Conservation (phyloP, 2,113 vertebrate genomes). For the Paramormyrops kingsleyae region DNA sequence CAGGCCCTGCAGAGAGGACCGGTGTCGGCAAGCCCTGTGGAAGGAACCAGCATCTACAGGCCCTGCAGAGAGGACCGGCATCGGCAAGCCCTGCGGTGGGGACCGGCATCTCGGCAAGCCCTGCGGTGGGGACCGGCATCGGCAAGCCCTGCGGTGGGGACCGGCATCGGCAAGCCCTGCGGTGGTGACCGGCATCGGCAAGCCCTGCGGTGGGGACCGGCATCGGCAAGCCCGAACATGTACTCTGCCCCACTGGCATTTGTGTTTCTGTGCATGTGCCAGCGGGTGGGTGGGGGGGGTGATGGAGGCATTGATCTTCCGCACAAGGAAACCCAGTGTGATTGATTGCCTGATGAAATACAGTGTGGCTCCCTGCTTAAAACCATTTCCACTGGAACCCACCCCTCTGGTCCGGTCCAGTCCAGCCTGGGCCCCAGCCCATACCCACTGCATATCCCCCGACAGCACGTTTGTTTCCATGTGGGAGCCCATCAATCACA, state of each 20-base stretch:
- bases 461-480: not conserved
- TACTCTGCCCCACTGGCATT: not conserved
- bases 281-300: not conserved
- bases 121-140: too few relatives aligned
- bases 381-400: constrained; percentile 2
- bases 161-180: too few relatives aligned
- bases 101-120: too few relatives aligned
- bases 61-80: too few relatives aligned
- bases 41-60: not conserved
- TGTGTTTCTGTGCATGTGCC: not conserved
- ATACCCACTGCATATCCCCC: not conserved
- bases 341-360: constrained; percentile 11
- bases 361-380: not conserved
- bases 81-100: too few relatives aligned
- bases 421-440: not conserved
- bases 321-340: not conserved
- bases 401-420: not conserved
- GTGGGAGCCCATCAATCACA: not conserved
- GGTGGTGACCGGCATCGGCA: not conserved
- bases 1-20: not conserved
- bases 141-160: not conserved
- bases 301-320: not conserved
- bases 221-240: not conserved
- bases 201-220: too few relatives aligned
- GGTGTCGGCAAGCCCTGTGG: not conserved